A percentile compares a stretch with the other conserved stretches of the same genome.
Evolutionary conservation across 2,888 invertebrate genomes (phyloP).

Genomic region (Agriopis aurantiaria): DNA sequence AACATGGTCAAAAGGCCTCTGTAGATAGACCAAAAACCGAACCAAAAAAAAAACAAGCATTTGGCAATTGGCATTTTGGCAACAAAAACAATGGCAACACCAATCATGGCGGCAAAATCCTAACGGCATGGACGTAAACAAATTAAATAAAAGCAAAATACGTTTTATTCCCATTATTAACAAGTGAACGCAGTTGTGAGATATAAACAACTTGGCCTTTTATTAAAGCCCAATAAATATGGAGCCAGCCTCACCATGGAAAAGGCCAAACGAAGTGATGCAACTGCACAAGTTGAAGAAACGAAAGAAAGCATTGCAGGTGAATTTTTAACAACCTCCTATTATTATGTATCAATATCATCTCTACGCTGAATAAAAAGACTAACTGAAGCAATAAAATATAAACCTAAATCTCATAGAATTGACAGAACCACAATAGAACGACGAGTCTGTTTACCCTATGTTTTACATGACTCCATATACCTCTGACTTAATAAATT

Average conservation of each 20-base stretch:
- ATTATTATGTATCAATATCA: background rate
- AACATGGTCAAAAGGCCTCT: too few species aligned
- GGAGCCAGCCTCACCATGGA: conserved; percentile 86
- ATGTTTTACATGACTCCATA: too few species aligned
- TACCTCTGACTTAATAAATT: conserved; percentile 8
- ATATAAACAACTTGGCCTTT: background rate
- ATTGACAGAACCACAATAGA: too few species aligned
- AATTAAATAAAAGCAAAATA: background rate
- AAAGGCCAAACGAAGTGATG: conserved; percentile 88
- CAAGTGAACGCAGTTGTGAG: background rate
- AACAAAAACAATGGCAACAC: background rate
- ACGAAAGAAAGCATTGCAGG: conserved; percentile 92
- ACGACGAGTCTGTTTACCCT: too few species aligned
- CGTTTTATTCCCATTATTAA: background rate
- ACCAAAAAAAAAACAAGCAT: too few species aligned
- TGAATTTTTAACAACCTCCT: conserved; percentile 52
- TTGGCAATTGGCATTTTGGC: too few species aligned
- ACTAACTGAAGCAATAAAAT: background rate
- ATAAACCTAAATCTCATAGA: background rate
- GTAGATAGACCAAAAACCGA: too few species aligned
- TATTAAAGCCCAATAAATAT: conserved; percentile 51
- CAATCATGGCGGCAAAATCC: conserved; percentile 11
- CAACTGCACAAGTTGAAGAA: conserved; percentile 91
- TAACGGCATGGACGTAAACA: conserved; percentile 18
- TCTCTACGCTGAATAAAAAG: background rate